Conservation (phyloP, 2,888 invertebrate species). For the Hemithea aestivaria region DNA sequence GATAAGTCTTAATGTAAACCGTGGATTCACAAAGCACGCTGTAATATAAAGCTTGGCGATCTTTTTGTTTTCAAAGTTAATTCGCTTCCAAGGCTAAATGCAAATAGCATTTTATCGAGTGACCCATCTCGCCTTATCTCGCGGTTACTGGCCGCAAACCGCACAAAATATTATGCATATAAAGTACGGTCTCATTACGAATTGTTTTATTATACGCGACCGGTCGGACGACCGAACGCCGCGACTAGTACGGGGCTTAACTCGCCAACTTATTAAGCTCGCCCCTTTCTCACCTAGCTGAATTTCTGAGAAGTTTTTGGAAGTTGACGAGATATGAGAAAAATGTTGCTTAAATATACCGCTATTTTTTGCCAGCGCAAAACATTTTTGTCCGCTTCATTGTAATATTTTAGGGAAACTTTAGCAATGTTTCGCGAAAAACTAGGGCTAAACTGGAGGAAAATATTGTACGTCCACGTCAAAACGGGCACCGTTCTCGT, state of each 20-base stretch:
- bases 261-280: conserved; percentile 8
- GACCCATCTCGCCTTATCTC: conserved; percentile 20
- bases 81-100: conserved; percentile 19
- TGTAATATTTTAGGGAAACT: conserved; percentile 7
- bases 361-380: conserved; percentile 1
- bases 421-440: neutral
- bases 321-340: conserved; percentile 2
- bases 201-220: conserved; percentile 20
- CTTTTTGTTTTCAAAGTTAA: conserved; percentile 17
- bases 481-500: neutral
- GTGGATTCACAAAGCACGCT: conserved; percentile 11
- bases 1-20: conserved; percentile 1
- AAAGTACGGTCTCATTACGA: conserved; percentile 20
- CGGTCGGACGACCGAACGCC: conserved; percentile 5
- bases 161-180: conserved; percentile 20
- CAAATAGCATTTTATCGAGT: conserved; percentile 19
- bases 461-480: conserved; percentile 4
- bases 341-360: neutral
- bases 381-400: conserved; percentile 1
- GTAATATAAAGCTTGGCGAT: conserved; percentile 10
- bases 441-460: neutral
- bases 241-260: conserved; percentile 8
- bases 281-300: conserved; percentile 14
- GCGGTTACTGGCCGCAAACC: conserved; percentile 20
- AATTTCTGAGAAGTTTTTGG: conserved; percentile 7